phyloP scores from a whole-genome alignment of 2,113 vertebrate genomes.

The Cyanistes caeruleus region DNA sequence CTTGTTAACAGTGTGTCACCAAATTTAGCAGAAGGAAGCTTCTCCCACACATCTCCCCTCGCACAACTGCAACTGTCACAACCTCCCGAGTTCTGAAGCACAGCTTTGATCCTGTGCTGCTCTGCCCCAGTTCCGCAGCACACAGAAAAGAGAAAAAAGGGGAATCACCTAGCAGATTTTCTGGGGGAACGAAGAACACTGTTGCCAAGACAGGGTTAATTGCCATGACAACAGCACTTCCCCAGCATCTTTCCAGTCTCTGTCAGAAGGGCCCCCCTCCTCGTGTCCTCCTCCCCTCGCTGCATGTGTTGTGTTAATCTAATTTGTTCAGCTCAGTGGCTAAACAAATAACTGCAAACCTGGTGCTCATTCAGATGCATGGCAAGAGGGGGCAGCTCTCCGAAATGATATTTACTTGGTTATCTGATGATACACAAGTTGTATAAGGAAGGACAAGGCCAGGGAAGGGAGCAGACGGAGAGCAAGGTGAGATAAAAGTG shows the following conservation, averaged over 20 bases:
- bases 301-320: conserved; percentile 70
- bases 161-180: conserved; percentile 34
- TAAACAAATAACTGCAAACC: conserved; percentile 71
- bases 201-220: conserved; percentile 51
- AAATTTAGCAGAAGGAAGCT: conserved; percentile 48
- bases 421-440: conserved; percentile 32
- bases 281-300: conserved; percentile 14
- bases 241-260: conserved; percentile 12
- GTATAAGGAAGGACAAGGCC: background rate
- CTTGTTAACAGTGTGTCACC: conserved; percentile 50
- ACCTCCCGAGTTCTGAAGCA: background rate
- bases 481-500: conserved; percentile 25
- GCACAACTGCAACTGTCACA: background rate
- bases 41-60: conserved; percentile 34
- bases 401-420: conserved; percentile 37
- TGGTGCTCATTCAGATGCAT: conserved; percentile 50
- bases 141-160: background rate
- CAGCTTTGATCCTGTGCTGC: conserved; percentile 9
- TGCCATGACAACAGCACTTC: conserved; percentile 39
- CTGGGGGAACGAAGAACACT: background rate
- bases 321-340: conserved; percentile 70
- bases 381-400: conserved; percentile 35
- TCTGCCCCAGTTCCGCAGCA: conserved; percentile 2
- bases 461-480: background rate
- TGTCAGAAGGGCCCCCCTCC: background rate